A percentile compares a stretch with the other conserved stretches of the same genome.
phyloP scores from a whole-genome alignment of 2,888 invertebrate genomes.

The Cataglyphis rosenhaueri region DNA sequence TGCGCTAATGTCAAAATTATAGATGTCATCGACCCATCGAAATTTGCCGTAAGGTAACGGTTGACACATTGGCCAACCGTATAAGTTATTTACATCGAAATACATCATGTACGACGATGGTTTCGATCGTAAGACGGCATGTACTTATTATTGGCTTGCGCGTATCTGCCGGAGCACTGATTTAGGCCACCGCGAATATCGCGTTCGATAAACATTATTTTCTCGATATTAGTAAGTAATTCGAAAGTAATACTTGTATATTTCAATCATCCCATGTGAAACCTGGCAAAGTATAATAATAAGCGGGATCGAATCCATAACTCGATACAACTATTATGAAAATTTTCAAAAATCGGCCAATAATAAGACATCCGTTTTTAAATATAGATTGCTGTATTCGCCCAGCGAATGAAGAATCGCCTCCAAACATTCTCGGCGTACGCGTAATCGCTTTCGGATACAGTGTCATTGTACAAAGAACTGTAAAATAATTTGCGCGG shows the following conservation, averaged over 20 bases:
- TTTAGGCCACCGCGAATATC: conserved; percentile 71
- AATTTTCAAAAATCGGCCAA: not conserved
- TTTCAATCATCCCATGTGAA: conserved; percentile 47
- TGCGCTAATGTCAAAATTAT: too few relatives aligned
- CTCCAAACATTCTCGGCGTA: too few relatives aligned
- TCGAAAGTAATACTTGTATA: conserved; percentile 56
- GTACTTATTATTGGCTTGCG: conserved; percentile 60
- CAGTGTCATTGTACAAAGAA: too few relatives aligned
- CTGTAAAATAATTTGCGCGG: too few relatives aligned
- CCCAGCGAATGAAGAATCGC: not conserved
- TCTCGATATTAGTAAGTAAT: conserved; percentile 66
- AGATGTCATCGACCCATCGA: too few relatives aligned
- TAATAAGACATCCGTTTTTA: not conserved
- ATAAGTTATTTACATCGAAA: too few relatives aligned
- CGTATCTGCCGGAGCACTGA: conserved; percentile 68
- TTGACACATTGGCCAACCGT: not conserved
- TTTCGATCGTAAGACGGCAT: too few relatives aligned
- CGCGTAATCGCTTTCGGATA: too few relatives aligned
- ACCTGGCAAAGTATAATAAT: too few relatives aligned
- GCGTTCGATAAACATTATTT: conserved; percentile 68
- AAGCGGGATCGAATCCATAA: not conserved
- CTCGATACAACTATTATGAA: not conserved
- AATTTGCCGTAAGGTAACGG: not conserved
- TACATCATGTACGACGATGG: too few relatives aligned
- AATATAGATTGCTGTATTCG: not conserved